Conservation (phyloP, 2,113 vertebrate species). For the Oceanodroma tethys region DNA sequence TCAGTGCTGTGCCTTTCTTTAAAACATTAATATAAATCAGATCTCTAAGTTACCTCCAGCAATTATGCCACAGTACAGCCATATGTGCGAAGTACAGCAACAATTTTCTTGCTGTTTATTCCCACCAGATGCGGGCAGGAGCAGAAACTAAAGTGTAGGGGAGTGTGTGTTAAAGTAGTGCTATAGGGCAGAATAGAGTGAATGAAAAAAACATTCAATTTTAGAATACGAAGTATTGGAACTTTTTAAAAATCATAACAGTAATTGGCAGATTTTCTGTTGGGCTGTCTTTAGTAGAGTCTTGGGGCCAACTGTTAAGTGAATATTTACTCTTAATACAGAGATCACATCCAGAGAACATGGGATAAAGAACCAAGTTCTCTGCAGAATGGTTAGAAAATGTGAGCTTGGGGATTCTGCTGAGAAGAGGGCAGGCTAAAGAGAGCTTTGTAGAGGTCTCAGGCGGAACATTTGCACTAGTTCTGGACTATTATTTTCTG, state of each 20-base stretch:
- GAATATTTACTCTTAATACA: neutral
- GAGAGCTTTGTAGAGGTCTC: neutral
- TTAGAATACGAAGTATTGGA: rapidly evolving
- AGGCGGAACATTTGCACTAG: neutral
- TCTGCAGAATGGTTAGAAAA: neutral
- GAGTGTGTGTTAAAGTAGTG: neutral
- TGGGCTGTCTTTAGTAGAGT: neutral
- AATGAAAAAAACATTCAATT: neutral
- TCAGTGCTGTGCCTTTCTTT: too few species aligned
- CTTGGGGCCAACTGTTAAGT: neutral
- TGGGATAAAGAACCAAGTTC: rapidly evolving
- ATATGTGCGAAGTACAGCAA: neutral
- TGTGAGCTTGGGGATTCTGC: rapidly evolving
- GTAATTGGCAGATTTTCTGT: neutral
- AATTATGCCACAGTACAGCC: too few species aligned
- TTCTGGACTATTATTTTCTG: neutral
- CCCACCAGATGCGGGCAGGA: neutral
- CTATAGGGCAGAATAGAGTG: neutral
- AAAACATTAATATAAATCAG: too few species aligned
- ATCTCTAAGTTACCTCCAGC: too few species aligned
- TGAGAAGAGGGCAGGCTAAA: neutral
- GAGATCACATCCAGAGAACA: neutral
- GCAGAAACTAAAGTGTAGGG: neutral
- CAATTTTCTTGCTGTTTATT: neutral
- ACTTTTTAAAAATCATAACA: neutral